Conservation (phyloP, 2,888 invertebrate species). For the Marasmarcha lunaedactyla region DNA sequence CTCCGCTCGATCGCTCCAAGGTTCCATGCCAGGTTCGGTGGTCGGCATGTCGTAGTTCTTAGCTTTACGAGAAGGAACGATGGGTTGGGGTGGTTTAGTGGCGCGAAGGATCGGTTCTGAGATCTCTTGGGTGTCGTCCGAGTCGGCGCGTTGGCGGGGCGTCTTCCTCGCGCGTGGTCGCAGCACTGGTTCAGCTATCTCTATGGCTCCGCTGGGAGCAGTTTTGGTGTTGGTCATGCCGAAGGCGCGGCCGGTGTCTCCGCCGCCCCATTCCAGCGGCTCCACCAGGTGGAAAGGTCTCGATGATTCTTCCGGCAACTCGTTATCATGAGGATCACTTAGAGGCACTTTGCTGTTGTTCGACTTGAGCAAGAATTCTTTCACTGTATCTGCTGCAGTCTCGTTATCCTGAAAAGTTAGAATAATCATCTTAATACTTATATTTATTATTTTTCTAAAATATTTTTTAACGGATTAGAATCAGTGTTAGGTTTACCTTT, state of each 20-base stretch:
- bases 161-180: conserved; percentile 71
- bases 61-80: conserved; percentile 41
- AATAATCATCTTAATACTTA: no score
- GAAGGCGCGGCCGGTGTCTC: conserved; percentile 73
- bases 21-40: conserved; percentile 47
- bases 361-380: conserved; percentile 16
- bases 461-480: no score
- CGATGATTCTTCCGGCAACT: conserved; percentile 47
- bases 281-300: conserved; percentile 49
- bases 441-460: no score
- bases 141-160: conserved; percentile 60
- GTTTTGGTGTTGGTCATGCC: conserved; percentile 65
- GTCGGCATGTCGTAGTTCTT: conserved; percentile 58
- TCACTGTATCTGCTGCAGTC: conserved; percentile 15
- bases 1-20: conserved; percentile 37
- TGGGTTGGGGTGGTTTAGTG: conserved; percentile 40
- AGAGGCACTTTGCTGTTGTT: conserved; percentile 33
- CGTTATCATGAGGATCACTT: conserved; percentile 48
- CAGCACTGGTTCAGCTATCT: conserved; percentile 82
- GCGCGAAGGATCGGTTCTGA: conserved; percentile 74
- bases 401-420: conserved; percentile 34
- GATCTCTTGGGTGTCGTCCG: conserved; percentile 68
- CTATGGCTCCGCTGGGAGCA: conserved; percentile 57
- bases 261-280: conserved; percentile 61
- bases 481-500: conserved; percentile 40